Percentiles rank a stretch among this genome's conserved stretches.
Evolutionary conservation across 2,797 vertebrate genomes (phyloP).

Genomic region (Sorex maritimensis): DNA sequence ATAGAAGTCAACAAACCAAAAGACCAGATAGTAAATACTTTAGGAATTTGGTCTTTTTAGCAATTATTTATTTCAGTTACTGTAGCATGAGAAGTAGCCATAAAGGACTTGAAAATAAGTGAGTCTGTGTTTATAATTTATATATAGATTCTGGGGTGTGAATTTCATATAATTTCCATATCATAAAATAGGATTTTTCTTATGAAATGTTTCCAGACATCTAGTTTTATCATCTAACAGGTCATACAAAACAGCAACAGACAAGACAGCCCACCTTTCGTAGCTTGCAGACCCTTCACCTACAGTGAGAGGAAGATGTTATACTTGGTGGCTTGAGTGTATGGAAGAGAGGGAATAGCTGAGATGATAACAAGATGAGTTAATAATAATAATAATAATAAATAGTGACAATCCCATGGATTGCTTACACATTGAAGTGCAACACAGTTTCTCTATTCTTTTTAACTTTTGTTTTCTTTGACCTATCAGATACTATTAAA

Average conservation of each 20-base stretch:
- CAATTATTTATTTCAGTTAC: not conserved
- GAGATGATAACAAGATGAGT: no score
- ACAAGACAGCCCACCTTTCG: not conserved
- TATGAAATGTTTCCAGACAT: conserved; percentile 13
- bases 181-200: conserved; percentile 36
- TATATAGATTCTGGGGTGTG: conserved; percentile 18
- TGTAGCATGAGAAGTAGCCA: not conserved
- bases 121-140: conserved; percentile 24
- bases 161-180: conserved; percentile 57
- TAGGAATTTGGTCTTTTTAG: not conserved
- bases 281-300: not conserved
- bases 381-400: no score
- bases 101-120: not conserved
- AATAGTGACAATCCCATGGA: not conserved
- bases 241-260: conserved; percentile 48
- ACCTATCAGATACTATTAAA: conserved; percentile 8
- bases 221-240: conserved; percentile 44
- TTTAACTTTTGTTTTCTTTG: conserved; percentile 36
- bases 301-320: not conserved
- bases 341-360: not conserved
- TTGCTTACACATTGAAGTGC: not conserved
- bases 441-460: conserved; percentile 10
- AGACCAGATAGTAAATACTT: not conserved
- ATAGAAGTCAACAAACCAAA: not conserved
- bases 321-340: no score